A percentile compares a stretch with the other conserved stretches of the same genome.
These are phyloP conservation scores for Halcyon chelicuti DNA, from an alignment of 2,797 vertebrate genomes.

Conservation along the genomic window DNA sequence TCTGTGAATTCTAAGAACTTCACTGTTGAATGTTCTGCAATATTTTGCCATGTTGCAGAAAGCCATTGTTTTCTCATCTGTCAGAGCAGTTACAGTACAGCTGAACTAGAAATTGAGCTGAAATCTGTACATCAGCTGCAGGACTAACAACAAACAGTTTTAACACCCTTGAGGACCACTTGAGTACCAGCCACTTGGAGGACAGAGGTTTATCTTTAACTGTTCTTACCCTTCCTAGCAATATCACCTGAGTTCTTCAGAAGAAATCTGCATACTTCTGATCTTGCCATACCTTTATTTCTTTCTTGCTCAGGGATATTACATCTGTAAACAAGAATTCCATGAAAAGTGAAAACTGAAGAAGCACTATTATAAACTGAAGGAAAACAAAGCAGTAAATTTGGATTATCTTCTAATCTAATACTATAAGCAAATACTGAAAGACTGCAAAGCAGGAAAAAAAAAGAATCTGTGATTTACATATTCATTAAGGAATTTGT, in stretches of 20 bases:
- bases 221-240: background rate
- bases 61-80: background rate
- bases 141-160: fast-evolving
- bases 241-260: background rate
- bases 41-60: background rate
- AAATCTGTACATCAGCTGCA: background rate
- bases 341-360: background rate
- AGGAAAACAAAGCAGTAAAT: background rate
- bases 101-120: background rate
- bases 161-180: background rate
- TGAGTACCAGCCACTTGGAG: background rate
- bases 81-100: background rate
- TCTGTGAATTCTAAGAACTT: no score
- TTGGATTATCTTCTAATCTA: background rate
- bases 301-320: background rate
- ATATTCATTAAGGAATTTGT: conserved; percentile 65
- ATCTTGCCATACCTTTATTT: background rate
- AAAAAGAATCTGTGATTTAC: background rate
- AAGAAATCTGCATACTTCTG: background rate
- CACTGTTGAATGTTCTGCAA: background rate
- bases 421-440: background rate
- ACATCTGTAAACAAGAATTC: background rate
- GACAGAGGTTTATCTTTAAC: background rate
- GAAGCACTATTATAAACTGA: background rate
- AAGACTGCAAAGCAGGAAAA: background rate